Conservation (phyloP, 2,113 vertebrate genomes). For the Pterocles gutturalis region DNA sequence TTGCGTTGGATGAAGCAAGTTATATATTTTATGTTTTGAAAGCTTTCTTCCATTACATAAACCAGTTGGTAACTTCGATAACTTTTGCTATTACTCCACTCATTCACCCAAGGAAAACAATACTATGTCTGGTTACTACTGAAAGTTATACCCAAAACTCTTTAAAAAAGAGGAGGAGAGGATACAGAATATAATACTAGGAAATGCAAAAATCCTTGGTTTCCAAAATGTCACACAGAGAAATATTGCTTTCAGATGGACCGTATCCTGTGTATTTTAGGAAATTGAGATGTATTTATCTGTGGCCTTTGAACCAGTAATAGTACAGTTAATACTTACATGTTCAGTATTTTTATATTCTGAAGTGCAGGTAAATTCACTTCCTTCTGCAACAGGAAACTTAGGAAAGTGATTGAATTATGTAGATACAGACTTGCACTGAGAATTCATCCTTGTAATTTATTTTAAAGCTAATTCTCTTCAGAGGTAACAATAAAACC, state of each 20-base stretch:
- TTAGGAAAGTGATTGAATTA: not conserved
- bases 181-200: not conserved
- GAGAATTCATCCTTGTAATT: not conserved
- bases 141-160: not conserved
- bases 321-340: not conserved
- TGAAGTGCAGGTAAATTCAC: not conserved
- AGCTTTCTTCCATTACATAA: not conserved
- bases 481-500: not conserved
- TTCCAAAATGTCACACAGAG: not conserved
- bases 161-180: not conserved
- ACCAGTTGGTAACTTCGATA: not conserved
- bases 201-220: not conserved
- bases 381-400: not conserved
- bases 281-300: not conserved
- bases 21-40: not conserved
- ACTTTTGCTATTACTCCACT: not conserved
- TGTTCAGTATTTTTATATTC: not conserved
- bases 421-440: not conserved
- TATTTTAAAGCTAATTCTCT: not conserved
- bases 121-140: not conserved
- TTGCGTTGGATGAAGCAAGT: not conserved
- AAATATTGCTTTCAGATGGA: not conserved
- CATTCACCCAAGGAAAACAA: not conserved
- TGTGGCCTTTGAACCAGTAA: not conserved
- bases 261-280: fast-evolving